Conservation (phyloP, 2,113 vertebrate species). For the Danionella cerebrum region DNA sequence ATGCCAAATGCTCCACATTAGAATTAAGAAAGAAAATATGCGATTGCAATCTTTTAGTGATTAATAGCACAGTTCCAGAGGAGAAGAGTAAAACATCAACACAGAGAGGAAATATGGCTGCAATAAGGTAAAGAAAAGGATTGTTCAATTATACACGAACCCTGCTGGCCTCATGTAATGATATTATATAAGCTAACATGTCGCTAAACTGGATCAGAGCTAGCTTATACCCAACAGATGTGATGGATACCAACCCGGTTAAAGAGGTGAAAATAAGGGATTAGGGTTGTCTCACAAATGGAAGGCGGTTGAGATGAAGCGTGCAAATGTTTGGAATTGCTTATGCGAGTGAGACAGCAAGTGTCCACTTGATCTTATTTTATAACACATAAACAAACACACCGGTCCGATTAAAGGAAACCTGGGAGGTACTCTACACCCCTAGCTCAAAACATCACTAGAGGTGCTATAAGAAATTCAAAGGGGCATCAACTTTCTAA, state of each 20-base stretch:
- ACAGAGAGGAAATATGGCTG: background rate
- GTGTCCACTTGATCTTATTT: background rate
- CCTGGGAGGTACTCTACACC: background rate
- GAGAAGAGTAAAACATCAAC: background rate
- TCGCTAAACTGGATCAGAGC: background rate
- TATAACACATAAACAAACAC: background rate
- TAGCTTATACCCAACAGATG: slow-evolving; percentile 5
- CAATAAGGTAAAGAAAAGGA: background rate
- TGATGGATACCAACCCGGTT: slow-evolving; percentile 3
- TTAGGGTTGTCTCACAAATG: slow-evolving; percentile 19
- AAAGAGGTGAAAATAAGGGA: background rate
- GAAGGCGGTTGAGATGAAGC: background rate
- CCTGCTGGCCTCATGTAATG: background rate
- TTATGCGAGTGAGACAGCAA: slow-evolving; percentile 4
- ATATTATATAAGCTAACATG: too few relatives aligned
- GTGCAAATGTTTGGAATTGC: slow-evolving; percentile 1
- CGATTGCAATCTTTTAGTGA: too few relatives aligned
- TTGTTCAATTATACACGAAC: slow-evolving; percentile 31
- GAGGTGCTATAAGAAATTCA: background rate
- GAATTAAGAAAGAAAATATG: too few relatives aligned
- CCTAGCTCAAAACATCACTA: background rate
- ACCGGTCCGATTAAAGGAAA: too few relatives aligned
- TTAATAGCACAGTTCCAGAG: slow-evolving; percentile 7
- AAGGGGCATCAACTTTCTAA: background rate
- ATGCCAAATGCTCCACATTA: too few relatives aligned